Evolutionary conservation across 2,797 vertebrate species (phyloP), one percentile per base, ranked within the genome.

Genomic region (Ammospiza maritima): DNA sequence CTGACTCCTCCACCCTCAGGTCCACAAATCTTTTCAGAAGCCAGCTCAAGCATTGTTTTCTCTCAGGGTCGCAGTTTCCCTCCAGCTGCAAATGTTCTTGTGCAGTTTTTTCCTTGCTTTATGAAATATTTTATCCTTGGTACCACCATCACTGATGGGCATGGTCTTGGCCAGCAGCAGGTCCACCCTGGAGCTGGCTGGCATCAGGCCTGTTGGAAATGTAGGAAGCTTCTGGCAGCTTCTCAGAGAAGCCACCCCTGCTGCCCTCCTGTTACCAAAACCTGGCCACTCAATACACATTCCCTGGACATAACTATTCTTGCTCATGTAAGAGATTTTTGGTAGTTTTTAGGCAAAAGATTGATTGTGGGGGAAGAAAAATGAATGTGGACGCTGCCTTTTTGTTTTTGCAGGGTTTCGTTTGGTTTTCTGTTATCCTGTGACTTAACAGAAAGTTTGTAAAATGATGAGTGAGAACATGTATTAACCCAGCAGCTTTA

Each of bases 41-140:
- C 11, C 12, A 58, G 12, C 10, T 69, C 13, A 9, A 44, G 3
- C 0, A 0, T 0, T 0, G 6, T 3, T 10, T 65, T 48, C 7
- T 36, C 36, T 26, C 2, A 3, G 12, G 4, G 8, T 13, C 0
- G 0, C 23, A 67, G 20, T 7, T 30, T 73, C 4, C 11, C 19
- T 51, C 13, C 27, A 38, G 10, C 19, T 50, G 19, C 5, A 70
- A n/a, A 44, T 38, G 8, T 2, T 44, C 4, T 18, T 57, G 5
- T 16, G 20, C 9, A 27, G 3, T 6, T 54, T 38, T 25, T 27
- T 38, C 1, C 23, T 16, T 2, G 1, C 11, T 70, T 40, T 42
- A 10, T 69, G 5, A 50, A 77, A 30, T 42, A 22, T 0, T 57
- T 45, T 30, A 25, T 44, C 25, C 14, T 8, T 8, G 2, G 9